phyloP scores from a whole-genome alignment of 2,797 vertebrate genomes.

The Argentina silus region DNA sequence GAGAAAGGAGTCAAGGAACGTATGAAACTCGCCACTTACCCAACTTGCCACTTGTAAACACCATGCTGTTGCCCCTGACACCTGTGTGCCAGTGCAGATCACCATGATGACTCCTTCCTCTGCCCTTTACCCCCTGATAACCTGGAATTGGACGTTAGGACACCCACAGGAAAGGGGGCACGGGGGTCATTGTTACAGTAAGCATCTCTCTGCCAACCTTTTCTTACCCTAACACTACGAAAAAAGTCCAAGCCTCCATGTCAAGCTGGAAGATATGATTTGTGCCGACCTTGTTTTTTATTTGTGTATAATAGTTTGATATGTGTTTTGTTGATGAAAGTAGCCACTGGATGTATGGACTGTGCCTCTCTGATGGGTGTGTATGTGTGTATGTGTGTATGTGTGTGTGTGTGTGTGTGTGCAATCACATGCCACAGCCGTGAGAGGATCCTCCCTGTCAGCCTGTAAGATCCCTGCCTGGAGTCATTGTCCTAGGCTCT shows the following conservation, averaged over 20 bases:
- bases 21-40: conserved; percentile 30
- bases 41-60: conserved; percentile 51
- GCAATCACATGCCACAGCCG: conserved; percentile 51
- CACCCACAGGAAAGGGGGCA: not conserved
- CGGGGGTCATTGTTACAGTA: conserved; percentile 30
- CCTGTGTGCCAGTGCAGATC: not conserved
- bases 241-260: conserved; percentile 58
- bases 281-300: conserved; percentile 58
- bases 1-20: conserved; percentile 32
- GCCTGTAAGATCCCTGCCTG: conserved; percentile 27
- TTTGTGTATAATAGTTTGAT: conserved; percentile 51
- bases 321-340: conserved; percentile 61
- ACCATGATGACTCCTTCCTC: conserved; percentile 43
- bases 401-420: conserved; percentile 41
- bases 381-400: conserved; percentile 20
- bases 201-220: conserved; percentile 46
- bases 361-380: conserved; percentile 60
- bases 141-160: conserved; percentile 39
- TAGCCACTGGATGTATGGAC: conserved; percentile 77
- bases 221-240: conserved; percentile 49
- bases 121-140: conserved; percentile 35
- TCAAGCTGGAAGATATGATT: conserved; percentile 67
- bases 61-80: not conserved
- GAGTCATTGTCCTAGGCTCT: conserved; percentile 53
- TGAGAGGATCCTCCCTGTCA: conserved; percentile 51